Percentiles rank a stretch among this genome's conserved stretches.
Evolutionary conservation across 1,140 invertebrate species (phyloP).

Genomic region (Lysiphlebus fabarum): DNA sequence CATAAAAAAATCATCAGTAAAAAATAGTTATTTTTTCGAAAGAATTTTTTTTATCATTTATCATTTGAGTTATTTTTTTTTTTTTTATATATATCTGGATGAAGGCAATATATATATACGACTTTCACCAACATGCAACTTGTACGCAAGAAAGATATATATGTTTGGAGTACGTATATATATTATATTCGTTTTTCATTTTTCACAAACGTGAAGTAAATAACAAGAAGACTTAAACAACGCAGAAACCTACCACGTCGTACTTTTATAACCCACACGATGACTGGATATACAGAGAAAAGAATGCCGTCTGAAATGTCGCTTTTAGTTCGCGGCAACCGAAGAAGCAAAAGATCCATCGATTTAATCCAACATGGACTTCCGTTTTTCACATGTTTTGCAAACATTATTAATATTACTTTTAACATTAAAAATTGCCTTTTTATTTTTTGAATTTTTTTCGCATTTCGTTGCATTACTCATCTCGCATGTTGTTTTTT

Average conservation of each 20-base stretch:
- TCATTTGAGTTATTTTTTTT: neutral
- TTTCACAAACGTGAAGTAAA: slow-evolving; percentile 34
- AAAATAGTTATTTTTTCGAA: too few relatives aligned
- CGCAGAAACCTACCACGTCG: slow-evolving; percentile 28
- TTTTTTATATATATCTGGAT: neutral
- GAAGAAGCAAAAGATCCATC: slow-evolving; percentile 17
- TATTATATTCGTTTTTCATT: slow-evolving; percentile 16
- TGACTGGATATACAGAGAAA: slow-evolving; percentile 10
- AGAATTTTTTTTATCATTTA: too few relatives aligned
- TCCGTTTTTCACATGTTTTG: slow-evolving; percentile 21
- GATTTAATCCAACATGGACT: slow-evolving; percentile 17
- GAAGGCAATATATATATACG: neutral
- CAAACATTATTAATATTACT: neutral
- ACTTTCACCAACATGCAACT: slow-evolving; percentile 34
- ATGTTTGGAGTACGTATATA: too few relatives aligned
- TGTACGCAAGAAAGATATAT: slow-evolving; percentile 31
- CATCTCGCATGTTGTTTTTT: slow-evolving; percentile 10
- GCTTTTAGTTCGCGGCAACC: slow-evolving; percentile 18
- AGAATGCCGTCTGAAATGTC: slow-evolving; percentile 35
- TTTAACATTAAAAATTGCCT: slow-evolving; percentile 9
- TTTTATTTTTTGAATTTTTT: too few relatives aligned
- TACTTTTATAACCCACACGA: slow-evolving; percentile 2
- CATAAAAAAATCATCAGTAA: too few relatives aligned
- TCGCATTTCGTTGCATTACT: neutral
- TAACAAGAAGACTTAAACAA: slow-evolving; percentile 28